Evolutionary conservation across 1,140 invertebrate genomes (phyloP).

Genomic region (Drosophila orena): DNA sequence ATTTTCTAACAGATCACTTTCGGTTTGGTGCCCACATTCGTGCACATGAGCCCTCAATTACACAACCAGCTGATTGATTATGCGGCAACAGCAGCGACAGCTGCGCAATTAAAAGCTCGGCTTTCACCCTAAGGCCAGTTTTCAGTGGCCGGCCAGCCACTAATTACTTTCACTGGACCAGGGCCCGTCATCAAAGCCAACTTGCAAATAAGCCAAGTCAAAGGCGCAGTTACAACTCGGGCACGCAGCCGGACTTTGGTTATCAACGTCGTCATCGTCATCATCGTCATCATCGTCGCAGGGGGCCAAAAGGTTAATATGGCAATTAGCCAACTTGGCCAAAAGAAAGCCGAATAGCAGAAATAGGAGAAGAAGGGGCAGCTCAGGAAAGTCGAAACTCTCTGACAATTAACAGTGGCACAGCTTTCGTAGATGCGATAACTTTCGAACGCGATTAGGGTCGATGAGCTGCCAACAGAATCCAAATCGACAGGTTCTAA

Average conservation of each 20-base stretch:
- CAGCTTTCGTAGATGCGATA: constrained; percentile 39
- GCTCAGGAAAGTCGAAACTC: constrained; percentile 11
- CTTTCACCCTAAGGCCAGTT: constrained; percentile 61
- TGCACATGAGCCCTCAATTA: constrained; percentile 20
- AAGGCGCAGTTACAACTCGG: constrained; percentile 60
- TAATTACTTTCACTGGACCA: constrained; percentile 79
- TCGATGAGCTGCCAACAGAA: constrained; percentile 59
- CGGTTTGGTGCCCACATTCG: constrained; percentile 8
- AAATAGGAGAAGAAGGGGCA: constrained; percentile 26
- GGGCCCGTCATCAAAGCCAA: constrained; percentile 61
- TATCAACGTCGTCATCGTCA: constrained; percentile 26
- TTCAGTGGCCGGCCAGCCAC: constrained; percentile 14
- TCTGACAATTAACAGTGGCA: constrained; percentile 46
- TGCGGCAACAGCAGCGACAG: constrained; percentile 29
- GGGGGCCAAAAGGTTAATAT: constrained; percentile 75
- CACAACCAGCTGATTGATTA: constrained; percentile 64
- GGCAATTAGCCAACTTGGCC: constrained; percentile 73
- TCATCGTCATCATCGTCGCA: constrained; percentile 34
- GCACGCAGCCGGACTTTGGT: constrained; percentile 54
- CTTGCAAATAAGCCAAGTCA: constrained; percentile 58
- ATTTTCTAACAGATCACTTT: constrained; percentile 51
- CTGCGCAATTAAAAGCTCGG: constrained; percentile 69
- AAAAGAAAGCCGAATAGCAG: constrained; percentile 39
- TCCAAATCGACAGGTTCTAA: constrained; percentile 70
- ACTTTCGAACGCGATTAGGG: constrained; percentile 79